Evolutionary conservation across 2,888 invertebrate species (phyloP).

Genomic region (Acleris emargana): DNA sequence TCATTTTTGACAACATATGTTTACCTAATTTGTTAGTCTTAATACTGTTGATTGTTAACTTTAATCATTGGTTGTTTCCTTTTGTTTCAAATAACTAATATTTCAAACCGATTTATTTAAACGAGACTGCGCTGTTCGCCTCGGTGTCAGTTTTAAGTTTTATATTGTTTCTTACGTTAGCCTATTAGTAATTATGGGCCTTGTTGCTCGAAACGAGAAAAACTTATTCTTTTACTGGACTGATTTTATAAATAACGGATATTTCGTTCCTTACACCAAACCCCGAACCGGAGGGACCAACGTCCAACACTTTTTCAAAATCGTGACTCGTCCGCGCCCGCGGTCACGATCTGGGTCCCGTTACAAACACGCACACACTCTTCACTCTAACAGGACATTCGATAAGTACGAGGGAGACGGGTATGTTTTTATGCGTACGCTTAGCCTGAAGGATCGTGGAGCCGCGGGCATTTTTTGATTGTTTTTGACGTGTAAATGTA

Average conservation of each 20-base stretch:
- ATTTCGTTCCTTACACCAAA: conserved; percentile 51
- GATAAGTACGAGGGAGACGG: conserved; percentile 55
- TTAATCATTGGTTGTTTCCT: no score
- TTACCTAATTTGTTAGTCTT: no score
- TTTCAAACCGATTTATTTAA: no score
- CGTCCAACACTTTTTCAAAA: conserved; percentile 81
- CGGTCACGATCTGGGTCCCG: conserved; percentile 78
- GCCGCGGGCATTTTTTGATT: conserved; percentile 45
- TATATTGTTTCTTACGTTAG: no score
- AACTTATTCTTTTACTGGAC: no score
- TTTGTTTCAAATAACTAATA: no score
- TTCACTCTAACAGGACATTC: conserved; percentile 53
- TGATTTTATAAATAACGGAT: conserved; percentile 13
- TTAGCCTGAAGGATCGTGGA: conserved; percentile 51
- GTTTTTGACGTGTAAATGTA: conserved; percentile 56
- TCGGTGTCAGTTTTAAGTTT: no score
- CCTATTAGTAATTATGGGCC: no score
- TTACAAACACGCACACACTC: conserved; percentile 55
- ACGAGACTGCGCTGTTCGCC: no score
- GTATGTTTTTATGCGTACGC: conserved; percentile 44
- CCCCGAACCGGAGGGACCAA: conserved; percentile 55
- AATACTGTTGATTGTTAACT: no score
- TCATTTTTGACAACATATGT: no score
- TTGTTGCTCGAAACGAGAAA: no score
- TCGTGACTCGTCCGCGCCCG: conserved; percentile 76